Percentiles rank a stretch among this genome's conserved stretches.
phyloP scores from a whole-genome alignment of 2,888 invertebrate species.

The Eupithecia pulchellata region DNA sequence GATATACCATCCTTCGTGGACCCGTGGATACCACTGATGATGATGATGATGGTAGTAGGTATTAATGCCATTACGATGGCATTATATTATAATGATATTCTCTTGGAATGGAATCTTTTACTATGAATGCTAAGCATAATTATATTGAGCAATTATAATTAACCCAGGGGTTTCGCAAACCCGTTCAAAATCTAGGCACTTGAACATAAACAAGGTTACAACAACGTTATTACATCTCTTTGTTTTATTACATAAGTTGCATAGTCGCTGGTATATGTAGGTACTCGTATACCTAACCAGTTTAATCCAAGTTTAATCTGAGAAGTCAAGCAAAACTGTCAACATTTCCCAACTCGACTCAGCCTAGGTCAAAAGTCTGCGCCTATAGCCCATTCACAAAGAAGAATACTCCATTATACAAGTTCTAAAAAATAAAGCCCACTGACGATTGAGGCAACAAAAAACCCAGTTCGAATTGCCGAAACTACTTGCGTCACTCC shows the following conservation, averaged over 20 bases:
- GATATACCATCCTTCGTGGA: constrained; percentile 1
- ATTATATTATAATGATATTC: not conserved
- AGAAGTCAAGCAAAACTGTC: constrained; percentile 19
- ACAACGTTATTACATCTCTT: constrained; percentile 22
- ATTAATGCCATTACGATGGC: not conserved
- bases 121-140: constrained; percentile 1
- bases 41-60: not conserved
- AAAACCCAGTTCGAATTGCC: constrained; percentile 68
- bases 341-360: constrained; percentile 18
- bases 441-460: constrained; percentile 63
- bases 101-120: constrained; percentile 9
- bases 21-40: too few relatives aligned
- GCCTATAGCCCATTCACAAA: constrained; percentile 2
- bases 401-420: constrained; percentile 7
- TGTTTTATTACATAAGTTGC: constrained; percentile 28
- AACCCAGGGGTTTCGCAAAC: constrained; percentile 23
- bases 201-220: constrained; percentile 21
- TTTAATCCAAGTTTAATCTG: constrained; percentile 9
- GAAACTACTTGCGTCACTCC: constrained; percentile 79
- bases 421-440: constrained; percentile 8
- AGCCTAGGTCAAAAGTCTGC: constrained; percentile 21
- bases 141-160: constrained; percentile 9
- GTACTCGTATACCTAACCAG: constrained; percentile 9
- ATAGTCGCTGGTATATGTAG: not conserved
- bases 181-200: constrained; percentile 16